A percentile compares a stretch with the other conserved stretches of the same genome.
These are phyloP conservation scores for Hymenochirus boettgeri DNA, from an alignment of 2,113 vertebrate species.

Conservation along the genomic window DNA sequence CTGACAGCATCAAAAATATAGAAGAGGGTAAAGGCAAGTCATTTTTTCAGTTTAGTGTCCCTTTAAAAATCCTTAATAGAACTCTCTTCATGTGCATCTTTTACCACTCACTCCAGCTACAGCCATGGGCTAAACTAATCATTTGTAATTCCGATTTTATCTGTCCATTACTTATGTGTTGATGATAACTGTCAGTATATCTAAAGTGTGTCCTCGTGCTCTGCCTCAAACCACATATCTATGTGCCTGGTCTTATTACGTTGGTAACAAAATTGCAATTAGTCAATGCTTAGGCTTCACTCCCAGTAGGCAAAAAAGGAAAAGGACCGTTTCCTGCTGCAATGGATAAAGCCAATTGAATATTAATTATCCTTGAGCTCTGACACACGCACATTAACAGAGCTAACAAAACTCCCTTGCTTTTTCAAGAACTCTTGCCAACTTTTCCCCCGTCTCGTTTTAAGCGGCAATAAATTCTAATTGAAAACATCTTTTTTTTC, in stretches of 20 bases:
- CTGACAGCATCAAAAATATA: no score
- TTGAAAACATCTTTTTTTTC: slow-evolving; percentile 19
- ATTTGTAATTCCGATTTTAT: not conserved
- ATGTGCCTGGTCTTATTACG: no score
- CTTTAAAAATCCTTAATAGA: no score
- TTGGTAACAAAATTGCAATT: slow-evolving; percentile 36
- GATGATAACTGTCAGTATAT: slow-evolving; percentile 5
- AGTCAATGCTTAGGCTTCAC: slow-evolving; percentile 21
- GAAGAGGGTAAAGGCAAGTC: no score
- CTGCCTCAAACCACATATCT: slow-evolving; percentile 27
- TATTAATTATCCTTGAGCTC: slow-evolving; percentile 27
- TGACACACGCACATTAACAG: slow-evolving; percentile 19
- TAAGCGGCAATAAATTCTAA: slow-evolving; percentile 13
- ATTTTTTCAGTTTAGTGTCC: no score
- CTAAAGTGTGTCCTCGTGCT: not conserved
- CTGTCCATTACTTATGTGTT: not conserved
- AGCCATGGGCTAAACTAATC: not conserved
- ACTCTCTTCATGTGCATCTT: not conserved
- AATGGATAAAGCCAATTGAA: slow-evolving; percentile 26
- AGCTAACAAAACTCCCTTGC: slow-evolving; percentile 9
- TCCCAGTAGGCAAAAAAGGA: slow-evolving; percentile 18
- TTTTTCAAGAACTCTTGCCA: slow-evolving; percentile 26
- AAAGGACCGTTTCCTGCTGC: slow-evolving; percentile 24
- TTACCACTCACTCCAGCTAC: not conserved
- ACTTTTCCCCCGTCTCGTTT: slow-evolving; percentile 18